Percentiles rank a stretch among this genome's conserved stretches.
Evolutionary conservation across 2,888 invertebrate genomes (phyloP).

Genomic region (Biston stratarius): DNA sequence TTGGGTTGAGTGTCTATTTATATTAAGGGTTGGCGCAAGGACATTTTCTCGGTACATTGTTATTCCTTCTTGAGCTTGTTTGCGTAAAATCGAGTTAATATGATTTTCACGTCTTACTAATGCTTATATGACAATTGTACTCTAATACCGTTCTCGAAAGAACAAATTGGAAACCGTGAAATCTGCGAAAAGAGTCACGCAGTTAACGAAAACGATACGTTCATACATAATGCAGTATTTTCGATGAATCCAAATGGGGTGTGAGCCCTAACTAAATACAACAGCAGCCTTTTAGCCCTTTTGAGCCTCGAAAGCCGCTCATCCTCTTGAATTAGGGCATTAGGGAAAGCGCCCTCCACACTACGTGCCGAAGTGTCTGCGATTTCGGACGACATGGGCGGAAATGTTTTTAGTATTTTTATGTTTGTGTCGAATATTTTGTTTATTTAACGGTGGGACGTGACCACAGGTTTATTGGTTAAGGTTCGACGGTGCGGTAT

Average conservation of each 20-base stretch:
- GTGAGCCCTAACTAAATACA: conserved; percentile 46
- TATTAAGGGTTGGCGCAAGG: conserved; percentile 29
- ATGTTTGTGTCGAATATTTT: conserved; percentile 41
- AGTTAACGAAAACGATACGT: conserved; percentile 34
- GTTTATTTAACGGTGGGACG: conserved; percentile 41
- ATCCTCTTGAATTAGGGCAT: conserved; percentile 46
- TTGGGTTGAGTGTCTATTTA: conserved; percentile 11
- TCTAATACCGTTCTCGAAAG: conserved; percentile 9
- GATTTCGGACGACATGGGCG: conserved; percentile 42
- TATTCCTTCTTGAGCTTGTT: neutral
- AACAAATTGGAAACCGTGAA: conserved; percentile 23
- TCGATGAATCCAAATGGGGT: conserved; percentile 44
- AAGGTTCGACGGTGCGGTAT: conserved; percentile 13
- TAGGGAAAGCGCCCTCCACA: conserved; percentile 36
- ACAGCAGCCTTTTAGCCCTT: conserved; percentile 41
- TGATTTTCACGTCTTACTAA: too few relatives aligned
- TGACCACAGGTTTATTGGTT: conserved; percentile 37
- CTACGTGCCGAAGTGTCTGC: conserved; percentile 45
- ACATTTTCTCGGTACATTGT: conserved; percentile 3
- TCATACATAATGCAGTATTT: conserved; percentile 47
- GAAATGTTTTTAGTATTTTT: conserved; percentile 42
- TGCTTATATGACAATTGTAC: neutral
- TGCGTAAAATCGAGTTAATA: too few relatives aligned
- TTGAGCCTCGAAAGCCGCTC: conserved; percentile 41
- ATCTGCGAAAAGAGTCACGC: conserved; percentile 35